phyloP scores from a whole-genome alignment of 2,113 vertebrate species.

The Riparia riparia region DNA sequence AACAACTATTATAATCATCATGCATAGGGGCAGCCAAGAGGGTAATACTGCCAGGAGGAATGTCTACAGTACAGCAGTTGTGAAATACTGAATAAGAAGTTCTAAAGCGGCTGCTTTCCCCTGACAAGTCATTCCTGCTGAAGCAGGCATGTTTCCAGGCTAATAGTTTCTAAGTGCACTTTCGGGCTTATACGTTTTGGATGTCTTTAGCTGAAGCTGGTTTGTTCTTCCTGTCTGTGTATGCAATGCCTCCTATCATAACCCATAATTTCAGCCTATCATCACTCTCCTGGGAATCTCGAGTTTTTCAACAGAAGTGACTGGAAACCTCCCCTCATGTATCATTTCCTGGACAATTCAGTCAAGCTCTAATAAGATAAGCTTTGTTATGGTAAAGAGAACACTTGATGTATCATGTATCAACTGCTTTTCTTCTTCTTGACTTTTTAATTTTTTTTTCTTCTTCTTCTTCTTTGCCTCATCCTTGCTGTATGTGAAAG shows the following conservation, averaged over 20 bases:
- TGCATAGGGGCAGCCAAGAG: neutral
- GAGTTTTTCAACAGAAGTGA: neutral
- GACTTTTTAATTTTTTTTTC: rapidly evolving
- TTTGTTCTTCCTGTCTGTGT: neutral
- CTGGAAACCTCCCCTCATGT: neutral
- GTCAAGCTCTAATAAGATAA: neutral
- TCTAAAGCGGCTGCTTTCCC: neutral
- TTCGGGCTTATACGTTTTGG: neutral
- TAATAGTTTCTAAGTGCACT: neutral
- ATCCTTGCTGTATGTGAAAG: neutral
- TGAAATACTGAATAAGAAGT: conserved; percentile 14
- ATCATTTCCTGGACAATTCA: conserved; percentile 12
- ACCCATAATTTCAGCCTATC: neutral
- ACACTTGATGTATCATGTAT: neutral
- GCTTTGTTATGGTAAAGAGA: neutral
- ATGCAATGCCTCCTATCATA: neutral
- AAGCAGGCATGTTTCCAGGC: neutral
- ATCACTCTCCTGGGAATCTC: neutral
- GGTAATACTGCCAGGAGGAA: neutral
- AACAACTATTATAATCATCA: neutral
- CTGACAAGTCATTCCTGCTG: neutral
- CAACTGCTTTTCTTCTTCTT: neutral
- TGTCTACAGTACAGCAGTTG: neutral
- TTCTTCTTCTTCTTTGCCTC: neutral
- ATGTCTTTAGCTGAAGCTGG: neutral